phyloP scores from a whole-genome alignment of 2,113 vertebrate species.

The Panthera leo region DNA sequence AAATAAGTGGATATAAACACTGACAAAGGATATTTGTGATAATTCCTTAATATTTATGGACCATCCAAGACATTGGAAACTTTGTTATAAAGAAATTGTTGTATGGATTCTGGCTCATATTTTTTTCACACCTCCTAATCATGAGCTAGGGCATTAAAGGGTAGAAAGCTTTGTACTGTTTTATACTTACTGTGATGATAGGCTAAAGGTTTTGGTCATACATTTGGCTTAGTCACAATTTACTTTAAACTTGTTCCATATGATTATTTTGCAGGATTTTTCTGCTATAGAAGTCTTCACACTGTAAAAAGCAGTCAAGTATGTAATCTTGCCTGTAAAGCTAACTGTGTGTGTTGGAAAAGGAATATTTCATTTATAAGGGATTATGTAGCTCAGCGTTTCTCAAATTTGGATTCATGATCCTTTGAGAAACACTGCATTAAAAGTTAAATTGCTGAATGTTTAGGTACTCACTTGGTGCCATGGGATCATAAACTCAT shows the following conservation, averaged over 20 bases:
- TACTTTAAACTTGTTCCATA: conserved; percentile 37
- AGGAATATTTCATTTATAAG: conserved; percentile 50
- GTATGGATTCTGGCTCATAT: neutral
- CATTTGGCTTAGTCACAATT: conserved; percentile 6
- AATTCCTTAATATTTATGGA: conserved; percentile 26
- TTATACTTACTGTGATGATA: conserved; percentile 9
- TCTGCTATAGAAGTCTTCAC: conserved; percentile 4
- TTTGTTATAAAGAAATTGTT: conserved; percentile 35
- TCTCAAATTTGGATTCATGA: conserved; percentile 49
- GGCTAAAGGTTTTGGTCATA: conserved; percentile 1
- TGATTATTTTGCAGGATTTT: conserved; percentile 56
- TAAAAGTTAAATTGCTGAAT: conserved; percentile 6
- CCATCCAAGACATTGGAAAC: neutral
- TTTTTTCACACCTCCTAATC: conserved; percentile 27
- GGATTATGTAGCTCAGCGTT: conserved; percentile 49
- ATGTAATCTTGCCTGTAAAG: conserved; percentile 48
- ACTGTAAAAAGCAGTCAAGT: conserved; percentile 57
- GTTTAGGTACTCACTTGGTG: neutral
- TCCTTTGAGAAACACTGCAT: conserved; percentile 29
- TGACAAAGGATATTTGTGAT: neutral
- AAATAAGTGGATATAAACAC: neutral
- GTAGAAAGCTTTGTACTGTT: neutral
- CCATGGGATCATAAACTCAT: neutral
- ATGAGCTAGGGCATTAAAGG: neutral
- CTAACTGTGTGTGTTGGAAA: conserved; percentile 50